Base-by-base conservation (phyloP, 2,113 vertebrate genomes). In the Centrocercus urophasianus region DNA sequence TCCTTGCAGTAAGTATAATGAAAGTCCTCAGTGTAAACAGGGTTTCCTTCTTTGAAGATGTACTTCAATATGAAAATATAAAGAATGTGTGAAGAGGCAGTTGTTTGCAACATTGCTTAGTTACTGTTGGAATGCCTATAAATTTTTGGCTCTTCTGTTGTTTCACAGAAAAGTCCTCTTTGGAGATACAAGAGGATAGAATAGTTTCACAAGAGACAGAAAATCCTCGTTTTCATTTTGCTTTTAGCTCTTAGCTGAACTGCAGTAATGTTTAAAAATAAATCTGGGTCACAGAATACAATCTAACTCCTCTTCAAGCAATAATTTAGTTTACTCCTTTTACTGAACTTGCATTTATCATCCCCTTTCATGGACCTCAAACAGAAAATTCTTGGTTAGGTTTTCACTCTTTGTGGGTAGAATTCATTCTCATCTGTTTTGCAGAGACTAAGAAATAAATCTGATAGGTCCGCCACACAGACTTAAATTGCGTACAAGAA, bases 21-120 rank as follows among this genome's bases (percentile, higher is more conserved):
- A 32, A 89, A 88, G 30, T 71, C 17, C 65, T 86, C 54, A 65
- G 4, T 86, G 54, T 76, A 86, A 84, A 91, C 52, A 82, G 30
- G 24, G 72, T 88, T 94, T 94, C 61, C 66, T 77, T 81, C 86
- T 95, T 72, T 94, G 83, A 95, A 91, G 65, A 32, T 63, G 21
- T 61, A 60, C 42, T 83, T 91, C 27, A 45, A 0, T 78, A 69
- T 56, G 61, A 78, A 81, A 80, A 93, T 83, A 72, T 27, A 54
- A 67, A 25, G 52, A 60, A 12, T 78, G n/a, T 82, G 28, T 81
- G 24, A 15, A 42, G n/a, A 32, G 21, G 36, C 36, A 27, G 27
- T 75, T 78, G 24, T 80, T 91, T 60, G 34, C 71, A 64, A 60
- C 20, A 32, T 72, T 61, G 77, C 78, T 69, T 91, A 71, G 61